These are phyloP conservation scores for Hemitrygon akajei DNA, from an alignment of 2,797 vertebrate species.

Conservation along the genomic window DNA sequence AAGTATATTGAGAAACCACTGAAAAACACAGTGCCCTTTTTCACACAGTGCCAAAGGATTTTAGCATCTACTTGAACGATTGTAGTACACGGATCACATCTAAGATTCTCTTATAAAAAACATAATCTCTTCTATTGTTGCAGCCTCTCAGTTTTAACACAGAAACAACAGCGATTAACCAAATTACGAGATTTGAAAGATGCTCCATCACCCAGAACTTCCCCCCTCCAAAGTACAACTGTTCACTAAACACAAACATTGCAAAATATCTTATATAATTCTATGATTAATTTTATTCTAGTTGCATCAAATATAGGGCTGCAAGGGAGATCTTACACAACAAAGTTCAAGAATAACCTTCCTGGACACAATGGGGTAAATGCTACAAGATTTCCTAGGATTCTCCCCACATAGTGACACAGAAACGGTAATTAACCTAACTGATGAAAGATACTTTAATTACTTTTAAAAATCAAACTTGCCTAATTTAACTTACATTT, in stretches of 20 bases:
- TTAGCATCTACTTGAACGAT: neutral
- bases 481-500: neutral
- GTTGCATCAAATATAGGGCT: neutral
- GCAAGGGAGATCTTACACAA: neutral
- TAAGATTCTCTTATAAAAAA: neutral
- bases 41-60: neutral
- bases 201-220: neutral
- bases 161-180: neutral
- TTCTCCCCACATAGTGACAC: neutral
- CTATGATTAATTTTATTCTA: neutral
- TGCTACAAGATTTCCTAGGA: neutral
- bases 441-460: neutral
- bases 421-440: neutral
- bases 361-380: neutral
- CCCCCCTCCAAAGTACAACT: neutral
- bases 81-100: neutral
- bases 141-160: neutral
- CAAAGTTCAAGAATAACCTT: neutral
- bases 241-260: neutral
- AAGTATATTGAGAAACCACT: neutral
- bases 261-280: neutral
- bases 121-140: neutral
- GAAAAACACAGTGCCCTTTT: neutral
- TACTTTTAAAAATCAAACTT: neutral
- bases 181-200: neutral